Evolutionary conservation across 2,888 invertebrate genomes (phyloP), one percentile per base, ranked within the genome.

Genomic region (Myopa tessellatipennis): DNA sequence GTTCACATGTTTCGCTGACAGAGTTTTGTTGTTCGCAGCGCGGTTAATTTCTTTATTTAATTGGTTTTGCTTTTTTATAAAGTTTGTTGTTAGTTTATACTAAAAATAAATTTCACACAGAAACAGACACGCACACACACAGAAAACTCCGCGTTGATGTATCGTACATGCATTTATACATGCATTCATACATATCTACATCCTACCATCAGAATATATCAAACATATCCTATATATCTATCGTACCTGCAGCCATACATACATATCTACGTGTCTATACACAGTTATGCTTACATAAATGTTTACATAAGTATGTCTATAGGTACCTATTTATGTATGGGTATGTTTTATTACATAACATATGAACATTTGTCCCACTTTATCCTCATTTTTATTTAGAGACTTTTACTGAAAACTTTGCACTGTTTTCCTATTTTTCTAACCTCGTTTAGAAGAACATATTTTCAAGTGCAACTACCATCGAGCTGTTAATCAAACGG

Each of bases 391-490:
- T 45, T 45, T 45, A 8, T 45, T 45, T 45, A 8, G 1, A 45
- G 45, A 8, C 10, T 45, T 10, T 45, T 8, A 8, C 7, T 45
- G 10, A 4, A 45, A 45, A 45, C 10, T 45, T 45, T 10, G 45
- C 45, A 45, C 3, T 10, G 45, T 45, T 6, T 6, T 45, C 10
- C 45, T 45, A 8, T 45, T 45, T 6, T 3, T 6, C 3, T 45
- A 45, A 45, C 6, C 45, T 45, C 10, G 45, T 45, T 45, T 45
- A n/a, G 40, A 38, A 36, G 63, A 63, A 40, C 18, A 50, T 61
- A 58, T 55, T 71, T 55, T 71, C 50, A 71, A 63, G 63, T 73
- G 63, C 40, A 55, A 63, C 40, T 63, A 40, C 61, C 18, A 36
- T 26, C 26, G 45, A 71, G 36, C 55, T 45, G 45, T 10, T 45